These are phyloP conservation scores for Euphydryas editha DNA, from an alignment of 2,888 invertebrate species.

Conservation along the genomic window DNA sequence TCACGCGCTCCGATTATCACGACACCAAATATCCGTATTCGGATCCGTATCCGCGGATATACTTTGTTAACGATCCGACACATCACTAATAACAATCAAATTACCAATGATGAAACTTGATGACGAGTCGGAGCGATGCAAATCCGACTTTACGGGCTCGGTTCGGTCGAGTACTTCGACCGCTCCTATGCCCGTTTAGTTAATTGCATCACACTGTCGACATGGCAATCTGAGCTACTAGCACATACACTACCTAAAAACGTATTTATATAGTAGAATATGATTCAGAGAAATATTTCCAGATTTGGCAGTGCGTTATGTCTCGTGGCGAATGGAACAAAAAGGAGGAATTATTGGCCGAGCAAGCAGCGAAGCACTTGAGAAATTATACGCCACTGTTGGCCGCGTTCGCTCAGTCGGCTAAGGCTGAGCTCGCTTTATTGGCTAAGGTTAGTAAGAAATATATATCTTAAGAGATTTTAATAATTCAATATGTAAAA, in stretches of 20 bases:
- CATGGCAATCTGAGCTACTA: constrained; percentile 71
- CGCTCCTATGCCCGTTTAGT: constrained; percentile 48
- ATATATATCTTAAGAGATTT: not conserved
- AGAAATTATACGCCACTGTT: constrained; percentile 94
- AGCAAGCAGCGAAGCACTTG: constrained; percentile 96
- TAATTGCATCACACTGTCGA: constrained; percentile 59
- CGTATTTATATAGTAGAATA: not conserved
- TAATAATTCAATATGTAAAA: too few relatives aligned
- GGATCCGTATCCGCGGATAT: too few relatives aligned
- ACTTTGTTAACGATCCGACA: too few relatives aligned
- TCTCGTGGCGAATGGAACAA: constrained; percentile 98
- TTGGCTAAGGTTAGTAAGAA: constrained; percentile 86
- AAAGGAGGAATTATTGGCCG: constrained; percentile 97
- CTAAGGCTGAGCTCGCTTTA: constrained; percentile 94
- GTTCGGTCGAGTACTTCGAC: constrained; percentile 64
- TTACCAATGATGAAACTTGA: constrained; percentile 76
- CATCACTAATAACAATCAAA: too few relatives aligned
- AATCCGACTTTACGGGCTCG: constrained; percentile 46
- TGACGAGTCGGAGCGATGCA: constrained; percentile 78
- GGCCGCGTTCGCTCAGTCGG: constrained; percentile 93
- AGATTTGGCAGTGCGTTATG: constrained; percentile 98
- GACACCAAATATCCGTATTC: too few relatives aligned
- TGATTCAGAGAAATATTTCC: constrained; percentile 8
- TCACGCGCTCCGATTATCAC: too few relatives aligned
- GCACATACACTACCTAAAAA: not conserved